Percentiles rank a stretch among this genome's conserved stretches.
Conservation (phyloP, 2,888 invertebrate species). For the Plagiodera versicolora region DNA sequence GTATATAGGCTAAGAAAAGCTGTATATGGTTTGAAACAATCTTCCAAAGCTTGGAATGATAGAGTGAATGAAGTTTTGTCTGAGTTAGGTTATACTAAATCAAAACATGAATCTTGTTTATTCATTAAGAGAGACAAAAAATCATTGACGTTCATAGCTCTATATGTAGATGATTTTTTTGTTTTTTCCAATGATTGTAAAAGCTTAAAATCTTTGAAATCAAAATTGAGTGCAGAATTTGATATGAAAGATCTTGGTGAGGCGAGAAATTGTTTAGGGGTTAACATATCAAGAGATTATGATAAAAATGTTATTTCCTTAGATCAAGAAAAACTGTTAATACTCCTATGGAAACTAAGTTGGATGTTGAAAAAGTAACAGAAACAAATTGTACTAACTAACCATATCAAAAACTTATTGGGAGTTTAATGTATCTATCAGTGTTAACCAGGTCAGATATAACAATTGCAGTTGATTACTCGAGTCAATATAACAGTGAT, state of each 20-base stretch:
- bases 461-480: constrained; percentile 11
- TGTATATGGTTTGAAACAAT: constrained; percentile 30
- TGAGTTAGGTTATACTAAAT: neutral
- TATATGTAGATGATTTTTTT: constrained; percentile 22
- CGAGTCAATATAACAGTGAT: constrained; percentile 22
- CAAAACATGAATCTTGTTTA: constrained; percentile 15
- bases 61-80: constrained; percentile 12
- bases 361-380: constrained; percentile 1
- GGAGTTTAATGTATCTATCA: constrained; percentile 13
- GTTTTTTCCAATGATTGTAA: constrained; percentile 15
- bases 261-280: constrained; percentile 15
- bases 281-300: constrained; percentile 7
- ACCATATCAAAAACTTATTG: constrained; percentile 13
- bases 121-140: constrained; percentile 9
- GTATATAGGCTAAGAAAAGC: constrained; percentile 21
- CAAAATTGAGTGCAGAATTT: constrained; percentile 13
- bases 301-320: constrained; percentile 10
- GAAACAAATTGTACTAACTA: neutral
- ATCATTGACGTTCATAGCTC: constrained; percentile 15
- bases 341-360: constrained; percentile 13
- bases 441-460: constrained; percentile 13
- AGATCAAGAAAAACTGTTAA: constrained; percentile 14
- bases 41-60: constrained; percentile 16
- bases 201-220: constrained; percentile 1
- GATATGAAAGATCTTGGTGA: constrained; percentile 15